Evolutionary conservation across 2,888 invertebrate species (phyloP).

Genomic region (Pelosia muscerda): DNA sequence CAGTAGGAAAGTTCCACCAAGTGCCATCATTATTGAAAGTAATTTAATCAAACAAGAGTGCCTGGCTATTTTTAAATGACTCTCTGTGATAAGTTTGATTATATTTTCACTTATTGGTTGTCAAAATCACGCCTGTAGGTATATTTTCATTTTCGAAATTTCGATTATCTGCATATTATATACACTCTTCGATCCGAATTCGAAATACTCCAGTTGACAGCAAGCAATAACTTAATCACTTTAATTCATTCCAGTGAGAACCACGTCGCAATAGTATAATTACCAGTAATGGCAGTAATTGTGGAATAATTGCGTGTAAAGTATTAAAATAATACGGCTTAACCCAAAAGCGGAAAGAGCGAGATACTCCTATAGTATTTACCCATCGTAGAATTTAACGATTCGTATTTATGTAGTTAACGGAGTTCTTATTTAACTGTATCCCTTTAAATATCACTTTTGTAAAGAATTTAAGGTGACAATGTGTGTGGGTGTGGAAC

Average conservation of each 20-base stretch:
- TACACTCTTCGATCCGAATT: background rate
- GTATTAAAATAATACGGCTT: slow-evolving; percentile 11
- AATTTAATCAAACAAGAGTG: too few species aligned
- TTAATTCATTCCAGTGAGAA: slow-evolving; percentile 28
- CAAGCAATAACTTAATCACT: slow-evolving; percentile 36
- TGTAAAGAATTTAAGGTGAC: background rate
- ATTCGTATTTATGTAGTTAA: slow-evolving; percentile 22
- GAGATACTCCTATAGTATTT: slow-evolving; percentile 23
- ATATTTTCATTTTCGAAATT: too few species aligned
- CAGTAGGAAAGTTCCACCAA: too few species aligned
- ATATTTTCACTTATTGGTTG: too few species aligned
- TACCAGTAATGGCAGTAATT: slow-evolving; percentile 33
- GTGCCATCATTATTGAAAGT: too few species aligned
- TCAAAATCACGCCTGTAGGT: too few species aligned
- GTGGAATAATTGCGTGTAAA: slow-evolving; percentile 24
- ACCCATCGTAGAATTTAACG: slow-evolving; percentile 34
- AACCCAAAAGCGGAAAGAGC: slow-evolving; percentile 17
- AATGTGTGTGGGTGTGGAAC: background rate
- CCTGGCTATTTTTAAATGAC: too few species aligned
- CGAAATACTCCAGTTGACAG: slow-evolving; percentile 22
- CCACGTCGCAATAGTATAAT: slow-evolving; percentile 27
- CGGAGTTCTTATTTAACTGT: background rate
- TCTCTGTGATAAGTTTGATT: too few species aligned
- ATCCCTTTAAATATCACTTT: background rate
- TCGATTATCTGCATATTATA: too few species aligned